phyloP scores from a whole-genome alignment of 2,888 invertebrate genomes.

The Cheilosia grossa region DNA sequence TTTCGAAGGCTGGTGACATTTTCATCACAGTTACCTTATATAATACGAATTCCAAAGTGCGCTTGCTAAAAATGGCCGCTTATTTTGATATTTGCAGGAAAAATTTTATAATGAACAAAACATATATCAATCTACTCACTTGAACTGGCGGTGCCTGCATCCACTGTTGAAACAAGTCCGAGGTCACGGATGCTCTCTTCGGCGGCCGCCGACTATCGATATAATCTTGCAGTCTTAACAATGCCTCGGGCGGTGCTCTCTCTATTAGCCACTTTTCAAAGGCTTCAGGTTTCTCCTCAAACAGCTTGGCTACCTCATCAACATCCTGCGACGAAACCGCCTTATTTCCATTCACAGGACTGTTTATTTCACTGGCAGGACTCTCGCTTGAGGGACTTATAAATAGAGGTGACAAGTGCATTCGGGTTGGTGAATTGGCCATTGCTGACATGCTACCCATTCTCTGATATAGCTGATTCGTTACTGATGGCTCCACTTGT shows the following conservation, averaged over 20 bases:
- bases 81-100: too few species aligned
- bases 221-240: slow-evolving; percentile 85
- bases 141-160: slow-evolving; percentile 90
- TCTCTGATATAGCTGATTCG: slow-evolving; percentile 47
- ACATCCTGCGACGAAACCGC: slow-evolving; percentile 79
- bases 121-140: slow-evolving; percentile 82
- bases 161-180: slow-evolving; percentile 94
- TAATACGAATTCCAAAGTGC: too few species aligned
- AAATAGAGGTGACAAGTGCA: slow-evolving; percentile 57
- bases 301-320: slow-evolving; percentile 82
- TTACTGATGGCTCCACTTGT: slow-evolving; percentile 17
- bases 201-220: slow-evolving; percentile 85
- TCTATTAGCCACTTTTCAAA: slow-evolving; percentile 91
- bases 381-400: slow-evolving; percentile 29
- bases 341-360: slow-evolving; percentile 35
- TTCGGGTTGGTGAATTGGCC: slow-evolving; percentile 57
- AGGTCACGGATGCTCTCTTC: slow-evolving; percentile 90
- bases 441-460: slow-evolving; percentile 57
- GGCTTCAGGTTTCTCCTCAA: slow-evolving; percentile 87
- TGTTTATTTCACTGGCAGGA: slow-evolving; percentile 21
- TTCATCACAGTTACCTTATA: too few species aligned
- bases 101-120: too few species aligned
- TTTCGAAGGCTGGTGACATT: too few species aligned
- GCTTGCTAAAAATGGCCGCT: too few species aligned
- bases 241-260: slow-evolving; percentile 88